Base-by-base conservation (phyloP, 2,113 vertebrate species). In the Ciconia maguari region DNA sequence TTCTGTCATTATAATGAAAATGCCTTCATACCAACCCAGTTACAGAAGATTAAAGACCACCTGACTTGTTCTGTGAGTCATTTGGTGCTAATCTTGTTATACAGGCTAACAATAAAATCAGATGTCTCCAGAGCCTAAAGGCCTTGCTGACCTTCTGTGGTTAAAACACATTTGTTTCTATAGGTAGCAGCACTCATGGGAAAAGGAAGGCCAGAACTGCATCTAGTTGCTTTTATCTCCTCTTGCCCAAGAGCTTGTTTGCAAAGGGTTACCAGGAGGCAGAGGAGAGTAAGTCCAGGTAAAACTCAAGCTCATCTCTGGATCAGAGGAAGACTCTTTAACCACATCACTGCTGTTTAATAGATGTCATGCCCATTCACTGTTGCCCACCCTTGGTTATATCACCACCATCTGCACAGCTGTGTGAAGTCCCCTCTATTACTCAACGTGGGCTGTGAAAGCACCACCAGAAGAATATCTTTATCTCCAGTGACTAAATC, bases 31-130 rank as follows among this genome's bases (percentile, higher is more conserved):
- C 17, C 75, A 95, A 83, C 75, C 32, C 66, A 90, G 25, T 83
- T 70, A 83, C 30, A 80, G 36, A 91, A 94, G 90, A 91, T 91
- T 91, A 96, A 91, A 97, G 84, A 95, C 82, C 87, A 96, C 82
- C 82, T 94, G 90, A 84, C 78, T 83, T 46, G 19, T 65, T 83
- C 78, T 38, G 42, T 2, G 10, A 95, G 84, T 97, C 90, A 95
- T 70, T 94, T 80, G 44, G 61, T 80, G 81, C 75, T 96, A 93
- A 91, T 93, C 94, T 83, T 87, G 82, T 93, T 90, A 86, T 13
- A 62, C 27, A 79, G 78, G 44, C 78, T 90, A 93, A 88, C 93
- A 95, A 88, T 90, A 90, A 93, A 93, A 89, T 65, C 44, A 93
- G 62, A 83, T 26, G 62, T 42, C 61, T 81, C 70, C 84, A 65